phyloP scores from a whole-genome alignment of 2,113 vertebrate genomes.

The Galemys pyrenaicus region DNA sequence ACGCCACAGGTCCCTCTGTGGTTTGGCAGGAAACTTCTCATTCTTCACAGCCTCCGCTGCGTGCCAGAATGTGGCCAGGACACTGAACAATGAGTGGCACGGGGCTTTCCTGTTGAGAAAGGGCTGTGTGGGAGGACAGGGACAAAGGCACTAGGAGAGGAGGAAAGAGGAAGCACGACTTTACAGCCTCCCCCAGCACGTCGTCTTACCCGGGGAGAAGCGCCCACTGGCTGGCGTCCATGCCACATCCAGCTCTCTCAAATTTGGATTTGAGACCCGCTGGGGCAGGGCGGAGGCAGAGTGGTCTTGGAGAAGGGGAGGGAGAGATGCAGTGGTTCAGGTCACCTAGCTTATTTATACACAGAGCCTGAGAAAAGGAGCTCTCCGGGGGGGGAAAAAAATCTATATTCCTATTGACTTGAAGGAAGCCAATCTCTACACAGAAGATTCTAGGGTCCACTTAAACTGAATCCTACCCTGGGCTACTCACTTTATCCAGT shows the following conservation, averaged over 20 bases:
- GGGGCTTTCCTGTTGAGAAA: conserved; percentile 49
- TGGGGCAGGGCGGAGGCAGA: no score
- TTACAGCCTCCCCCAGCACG: neutral
- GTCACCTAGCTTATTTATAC: neutral
- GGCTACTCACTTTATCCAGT: neutral
- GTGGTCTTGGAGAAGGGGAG: neutral
- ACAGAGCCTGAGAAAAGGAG: neutral
- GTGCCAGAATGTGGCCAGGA: neutral
- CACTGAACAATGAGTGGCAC: neutral
- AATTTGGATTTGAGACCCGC: neutral
- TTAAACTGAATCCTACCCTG: neutral
- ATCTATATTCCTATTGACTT: neutral
- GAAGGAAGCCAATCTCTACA: neutral
- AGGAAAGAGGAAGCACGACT: neutral
- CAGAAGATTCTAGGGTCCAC: neutral
- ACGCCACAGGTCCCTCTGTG: conserved; percentile 20
- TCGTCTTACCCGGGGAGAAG: neutral
- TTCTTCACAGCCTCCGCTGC: neutral
- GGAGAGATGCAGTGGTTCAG: neutral
- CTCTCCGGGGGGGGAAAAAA: neutral
- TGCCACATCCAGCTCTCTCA: neutral
- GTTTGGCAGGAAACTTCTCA: conserved; percentile 54
- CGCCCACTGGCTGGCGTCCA: neutral
- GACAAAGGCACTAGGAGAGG: neutral
- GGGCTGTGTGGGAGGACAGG: conserved; percentile 16